These are phyloP conservation scores for Drosophila subquinaria DNA, from an alignment of 2,888 invertebrate genomes.

Conservation along the genomic window DNA sequence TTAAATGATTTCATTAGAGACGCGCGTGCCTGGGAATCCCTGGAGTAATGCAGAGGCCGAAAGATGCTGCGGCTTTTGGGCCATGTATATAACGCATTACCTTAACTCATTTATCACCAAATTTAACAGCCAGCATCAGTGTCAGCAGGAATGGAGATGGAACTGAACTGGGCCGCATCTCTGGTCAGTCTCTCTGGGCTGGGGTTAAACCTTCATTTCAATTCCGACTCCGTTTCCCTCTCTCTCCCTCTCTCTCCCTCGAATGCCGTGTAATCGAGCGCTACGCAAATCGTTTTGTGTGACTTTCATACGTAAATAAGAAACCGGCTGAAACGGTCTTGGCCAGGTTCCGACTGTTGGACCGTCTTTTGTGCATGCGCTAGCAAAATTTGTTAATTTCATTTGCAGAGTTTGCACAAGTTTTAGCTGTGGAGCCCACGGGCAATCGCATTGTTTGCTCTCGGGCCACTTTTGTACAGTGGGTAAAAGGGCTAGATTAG, in stretches of 20 bases:
- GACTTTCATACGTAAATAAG: conserved; percentile 79
- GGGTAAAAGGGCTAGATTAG: not conserved
- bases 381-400: conserved; percentile 77
- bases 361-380: conserved; percentile 64
- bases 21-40: conserved; percentile 69
- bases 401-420: conserved; percentile 76
- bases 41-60: conserved; percentile 37
- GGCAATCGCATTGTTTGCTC: conserved; percentile 50
- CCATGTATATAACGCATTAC: conserved; percentile 76
- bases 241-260: not conserved
- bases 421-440: conserved; percentile 13
- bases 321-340: conserved; percentile 17
- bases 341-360: conserved; percentile 2
- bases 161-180: not conserved
- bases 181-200: conserved; percentile 5
- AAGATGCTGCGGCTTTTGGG: conserved; percentile 26
- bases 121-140: conserved; percentile 60
- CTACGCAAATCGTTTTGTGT: conserved; percentile 75
- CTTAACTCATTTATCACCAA: conserved; percentile 79
- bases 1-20: conserved; percentile 78
- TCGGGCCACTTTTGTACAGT: conserved; percentile 9
- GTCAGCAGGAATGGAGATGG: not conserved
- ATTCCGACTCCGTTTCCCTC: not conserved
- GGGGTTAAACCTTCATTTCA: conserved; percentile 1
- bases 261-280: conserved; percentile 67